Base-by-base conservation (phyloP, 2,797 vertebrate species). In the Arrhamphus sclerolepis region DNA sequence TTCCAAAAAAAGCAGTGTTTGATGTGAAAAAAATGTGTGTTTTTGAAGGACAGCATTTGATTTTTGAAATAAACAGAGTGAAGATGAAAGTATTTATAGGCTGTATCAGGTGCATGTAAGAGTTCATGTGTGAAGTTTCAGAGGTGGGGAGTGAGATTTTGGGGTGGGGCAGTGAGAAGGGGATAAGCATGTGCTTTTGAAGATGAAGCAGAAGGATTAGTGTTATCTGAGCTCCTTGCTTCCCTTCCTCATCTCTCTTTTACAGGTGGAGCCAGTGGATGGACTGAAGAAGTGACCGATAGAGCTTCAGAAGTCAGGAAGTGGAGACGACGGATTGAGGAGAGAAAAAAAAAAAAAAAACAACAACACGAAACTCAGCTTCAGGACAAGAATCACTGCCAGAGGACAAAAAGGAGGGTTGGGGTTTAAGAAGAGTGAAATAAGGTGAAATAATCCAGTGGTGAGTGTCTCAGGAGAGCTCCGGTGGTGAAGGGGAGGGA, bases 181-280 rank as follows among this genome's bases (percentile, higher is more conserved):
- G 78, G 77, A 84, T 82, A 78, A 86, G 81, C 75, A 80, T 78
- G 80, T 81, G 68, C 83, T 87, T 88, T 85, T 87, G 81, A 89
- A 90, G 89, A 91, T 89, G 90, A 89, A 89, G 84, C 78, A 68
- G 70, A 72, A 66, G 87, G 87, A 91, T 91, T 90, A 92, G 82
- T 84, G 79, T 89, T 86, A 87, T 86, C 88, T 84, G 80, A 89
- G 80, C 80, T 78, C 62, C 56, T 77, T 75, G 62, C 71, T 78
- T 73, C 68, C 42, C 81, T 72, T 72, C 65, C 75, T 86, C 70
- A 66, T 79, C 70, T 80, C 73, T 89, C 63, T 70, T 72, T 82
- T 87, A 38, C 89, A 95, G 93, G 92, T 94, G 81, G 74, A 89
- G 82, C 80, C 85, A 87, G 81, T 84, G 62, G 83, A 90, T 77